Percentiles rank a stretch among this genome's conserved stretches.
Evolutionary conservation across 2,797 vertebrate genomes (phyloP).

Genomic region (Sternarchorhynchus goeldii): DNA sequence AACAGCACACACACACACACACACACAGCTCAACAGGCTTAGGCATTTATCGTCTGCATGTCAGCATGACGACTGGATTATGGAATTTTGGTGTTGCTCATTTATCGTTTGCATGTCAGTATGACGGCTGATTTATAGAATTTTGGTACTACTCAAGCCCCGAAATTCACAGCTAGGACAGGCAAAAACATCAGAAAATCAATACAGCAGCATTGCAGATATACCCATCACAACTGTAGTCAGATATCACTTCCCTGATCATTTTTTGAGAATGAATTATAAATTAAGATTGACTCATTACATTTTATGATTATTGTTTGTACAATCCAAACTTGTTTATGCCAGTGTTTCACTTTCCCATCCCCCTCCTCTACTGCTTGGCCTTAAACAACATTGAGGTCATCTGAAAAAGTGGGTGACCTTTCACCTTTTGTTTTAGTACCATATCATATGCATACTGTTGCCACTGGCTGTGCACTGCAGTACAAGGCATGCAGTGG

Average conservation of each 20-base stretch:
- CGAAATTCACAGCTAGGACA: neutral
- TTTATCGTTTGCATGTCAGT: slow-evolving; percentile 36
- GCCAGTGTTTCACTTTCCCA: neutral
- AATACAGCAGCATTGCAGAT: neutral
- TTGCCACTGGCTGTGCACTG: neutral
- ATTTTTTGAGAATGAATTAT: neutral
- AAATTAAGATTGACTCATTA: neutral
- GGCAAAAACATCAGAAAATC: neutral
- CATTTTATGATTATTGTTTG: neutral
- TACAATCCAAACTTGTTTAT: neutral
- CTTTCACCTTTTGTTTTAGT: slow-evolving; percentile 7
- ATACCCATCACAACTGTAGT: neutral
- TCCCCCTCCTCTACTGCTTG: neutral
- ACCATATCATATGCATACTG: slow-evolving; percentile 11
- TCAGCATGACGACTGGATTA: slow-evolving; percentile 32
- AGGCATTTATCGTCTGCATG: slow-evolving; percentile 37
- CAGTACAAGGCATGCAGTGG: neutral
- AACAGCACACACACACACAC: neutral
- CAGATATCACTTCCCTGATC: neutral
- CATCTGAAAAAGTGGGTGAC: slow-evolving; percentile 11
- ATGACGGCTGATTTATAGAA: slow-evolving; percentile 30
- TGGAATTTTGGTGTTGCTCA: slow-evolving; percentile 22
- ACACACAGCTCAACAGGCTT: slow-evolving; percentile 12
- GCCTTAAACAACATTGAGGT: slow-evolving; percentile 2
- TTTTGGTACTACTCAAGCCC: slow-evolving; percentile 4